Base-by-base conservation (phyloP, 30 jellyfish, hydroid and myxozoan genomes). In the Pseudorhiza aurosa region DNA sequence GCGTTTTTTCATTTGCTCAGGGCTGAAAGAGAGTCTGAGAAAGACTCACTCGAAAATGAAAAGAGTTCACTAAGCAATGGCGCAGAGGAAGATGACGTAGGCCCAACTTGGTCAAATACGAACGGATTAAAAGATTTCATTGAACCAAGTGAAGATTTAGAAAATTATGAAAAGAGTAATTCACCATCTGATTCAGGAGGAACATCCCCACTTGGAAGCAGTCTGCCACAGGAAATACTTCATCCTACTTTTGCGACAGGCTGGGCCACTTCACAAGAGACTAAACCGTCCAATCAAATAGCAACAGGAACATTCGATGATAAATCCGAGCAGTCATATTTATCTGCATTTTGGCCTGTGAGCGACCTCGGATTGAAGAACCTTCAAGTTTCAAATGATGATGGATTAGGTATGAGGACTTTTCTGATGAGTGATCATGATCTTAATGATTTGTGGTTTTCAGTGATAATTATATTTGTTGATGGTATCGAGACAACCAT, bases 181-280 rank as follows among this genome's bases (percentile, higher is more conserved):
- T 47, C 83, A 22, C 67, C 35, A 53, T 35, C 50, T 35, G 44
- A 51, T 24, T 55, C 62, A 4, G 26, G 28, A 31, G 53, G 72
- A 44, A 19, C 77, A 1, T 9, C 90, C 22, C 18, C 82, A 4
- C 63, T 80, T 22, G 78, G 77, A 3, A 65, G 84, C 25, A 82
- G 87, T 35, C 26, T 82, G 10, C 94, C 94, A 14, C 68, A 82
- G 25, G 94, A 82, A 40, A 68, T 82, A 3, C 53, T 82, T 2
- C 87, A 82, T 24, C 94, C 94, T 0, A 50, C 73, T 12, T 82
- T 82, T 82, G 94, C 94, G 19, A 82, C 94, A 0, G 92, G 94
- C 10, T 88, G 97, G 97, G 95, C 97, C 44, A 81, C 95, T 15
- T 88, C 97, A 4, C 78, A 59, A 45, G 97, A 88, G 47, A 88